Evolutionary conservation across 2,797 vertebrate species (phyloP).

Genomic region (Adrianichthys oophorus): DNA sequence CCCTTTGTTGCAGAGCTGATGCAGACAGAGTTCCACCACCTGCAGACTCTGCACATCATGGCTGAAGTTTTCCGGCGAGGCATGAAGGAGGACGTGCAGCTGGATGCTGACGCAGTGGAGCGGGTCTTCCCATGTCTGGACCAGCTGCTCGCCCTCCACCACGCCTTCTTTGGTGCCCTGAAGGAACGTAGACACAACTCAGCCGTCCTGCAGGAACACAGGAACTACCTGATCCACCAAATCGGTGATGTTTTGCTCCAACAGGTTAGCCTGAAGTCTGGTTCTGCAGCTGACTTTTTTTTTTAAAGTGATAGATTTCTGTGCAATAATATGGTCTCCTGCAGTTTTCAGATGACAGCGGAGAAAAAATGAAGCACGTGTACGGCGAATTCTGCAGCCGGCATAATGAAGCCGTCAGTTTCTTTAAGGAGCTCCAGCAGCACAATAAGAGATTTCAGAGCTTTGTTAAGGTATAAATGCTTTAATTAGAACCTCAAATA

Average conservation of each 20-base stretch:
- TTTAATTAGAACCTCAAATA: neutral
- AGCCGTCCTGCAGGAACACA: slow-evolving; percentile 71
- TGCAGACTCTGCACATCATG: slow-evolving; percentile 94
- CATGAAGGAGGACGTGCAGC: slow-evolving; percentile 91
- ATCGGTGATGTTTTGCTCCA: slow-evolving; percentile 91
- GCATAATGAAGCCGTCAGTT: slow-evolving; percentile 90
- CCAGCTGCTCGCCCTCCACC: slow-evolving; percentile 87
- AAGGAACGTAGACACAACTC: slow-evolving; percentile 86
- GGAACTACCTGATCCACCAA: slow-evolving; percentile 87
- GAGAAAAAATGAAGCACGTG: slow-evolving; percentile 87
- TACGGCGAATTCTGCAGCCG: slow-evolving; percentile 97
- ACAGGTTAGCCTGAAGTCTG: slow-evolving; percentile 75
- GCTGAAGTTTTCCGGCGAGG: slow-evolving; percentile 93
- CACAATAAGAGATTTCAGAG: slow-evolving; percentile 95
- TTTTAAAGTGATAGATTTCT: neutral
- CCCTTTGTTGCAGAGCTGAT: slow-evolving; percentile 85
- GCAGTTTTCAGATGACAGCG: slow-evolving; percentile 94
- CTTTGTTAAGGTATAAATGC: slow-evolving; percentile 87
- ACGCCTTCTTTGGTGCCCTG: slow-evolving; percentile 84
- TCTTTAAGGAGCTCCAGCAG: slow-evolving; percentile 93
- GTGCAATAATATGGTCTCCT: slow-evolving; percentile 23
- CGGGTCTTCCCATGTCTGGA: slow-evolving; percentile 95
- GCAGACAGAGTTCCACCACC: slow-evolving; percentile 96
- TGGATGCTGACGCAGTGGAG: slow-evolving; percentile 85
- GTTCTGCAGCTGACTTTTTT: neutral